phyloP scores from a whole-genome alignment of 2,113 vertebrate species.

The Ictalurus punctatus region DNA sequence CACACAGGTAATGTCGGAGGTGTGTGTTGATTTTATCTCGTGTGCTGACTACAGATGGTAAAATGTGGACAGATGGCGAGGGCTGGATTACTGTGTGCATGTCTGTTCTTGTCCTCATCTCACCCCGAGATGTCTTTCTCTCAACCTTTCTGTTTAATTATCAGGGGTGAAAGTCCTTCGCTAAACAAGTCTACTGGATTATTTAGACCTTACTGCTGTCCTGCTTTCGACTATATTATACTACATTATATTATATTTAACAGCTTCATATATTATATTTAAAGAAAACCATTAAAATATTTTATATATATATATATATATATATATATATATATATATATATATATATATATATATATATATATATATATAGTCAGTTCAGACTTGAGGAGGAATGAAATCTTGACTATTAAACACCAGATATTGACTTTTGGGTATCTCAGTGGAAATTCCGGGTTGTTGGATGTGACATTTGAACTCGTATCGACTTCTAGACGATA shows the following conservation, averaged over 20 bases:
- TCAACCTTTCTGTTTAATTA: background rate
- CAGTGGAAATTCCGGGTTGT: background rate
- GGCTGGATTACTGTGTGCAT: slow-evolving; percentile 48
- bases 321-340: no score
- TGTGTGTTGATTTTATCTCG: background rate
- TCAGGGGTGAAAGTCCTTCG: background rate
- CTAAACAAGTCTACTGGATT: background rate
- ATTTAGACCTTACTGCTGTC: background rate
- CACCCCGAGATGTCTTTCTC: background rate
- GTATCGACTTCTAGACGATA: background rate
- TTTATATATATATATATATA: background rate
- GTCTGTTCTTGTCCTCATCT: background rate
- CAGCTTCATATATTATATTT: background rate
- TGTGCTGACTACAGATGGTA: background rate
- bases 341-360: no score
- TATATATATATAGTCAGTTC: background rate
- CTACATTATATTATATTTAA: background rate
- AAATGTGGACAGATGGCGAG: slow-evolving; percentile 48
- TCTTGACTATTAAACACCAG: background rate
- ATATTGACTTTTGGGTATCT: background rate
- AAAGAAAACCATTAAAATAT: background rate
- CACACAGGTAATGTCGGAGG: background rate
- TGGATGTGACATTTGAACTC: background rate
- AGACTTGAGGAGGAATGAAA: background rate
- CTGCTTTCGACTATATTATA: background rate